Evolutionary conservation across 2,113 vertebrate genomes (phyloP).

Genomic region (Prolemur simus): DNA sequence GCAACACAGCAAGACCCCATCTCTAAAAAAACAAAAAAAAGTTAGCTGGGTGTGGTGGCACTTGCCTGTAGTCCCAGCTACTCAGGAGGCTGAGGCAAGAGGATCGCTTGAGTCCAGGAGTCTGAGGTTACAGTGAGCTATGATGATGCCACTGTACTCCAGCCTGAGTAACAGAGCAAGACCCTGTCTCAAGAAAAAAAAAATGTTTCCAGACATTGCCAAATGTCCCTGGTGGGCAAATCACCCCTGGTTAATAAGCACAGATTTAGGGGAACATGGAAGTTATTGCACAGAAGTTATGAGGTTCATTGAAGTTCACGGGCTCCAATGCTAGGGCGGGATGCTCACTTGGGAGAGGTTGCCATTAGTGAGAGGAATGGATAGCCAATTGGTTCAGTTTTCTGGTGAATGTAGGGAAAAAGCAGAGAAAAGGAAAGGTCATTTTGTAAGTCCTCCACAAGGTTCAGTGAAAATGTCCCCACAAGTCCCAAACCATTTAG

Average conservation of each 20-base stretch:
- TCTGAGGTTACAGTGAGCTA: no score
- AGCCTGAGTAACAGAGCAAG: no score
- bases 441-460: fast-evolving
- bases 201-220: not conserved
- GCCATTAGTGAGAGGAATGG: not conserved
- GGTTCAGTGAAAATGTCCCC: not conserved
- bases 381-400: not conserved
- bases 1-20: no score
- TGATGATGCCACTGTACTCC: no score
- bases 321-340: not conserved
- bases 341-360: not conserved
- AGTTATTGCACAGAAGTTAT: not conserved
- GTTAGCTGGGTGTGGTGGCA: no score
- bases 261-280: not conserved
- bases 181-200: no score
- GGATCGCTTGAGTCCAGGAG: no score
- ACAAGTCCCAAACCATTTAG: not conserved
- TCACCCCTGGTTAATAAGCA: not conserved
- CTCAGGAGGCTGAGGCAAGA: no score
- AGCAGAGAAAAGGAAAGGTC: not conserved
- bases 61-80: no score
- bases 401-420: not conserved
- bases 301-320: fast-evolving
- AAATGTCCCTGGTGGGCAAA: no score
- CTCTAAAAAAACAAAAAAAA: no score